Percentiles rank a stretch among this genome's conserved stretches.
Evolutionary conservation across 1,140 invertebrate genomes (phyloP).

Genomic region (Chionoecetes opilio): DNA sequence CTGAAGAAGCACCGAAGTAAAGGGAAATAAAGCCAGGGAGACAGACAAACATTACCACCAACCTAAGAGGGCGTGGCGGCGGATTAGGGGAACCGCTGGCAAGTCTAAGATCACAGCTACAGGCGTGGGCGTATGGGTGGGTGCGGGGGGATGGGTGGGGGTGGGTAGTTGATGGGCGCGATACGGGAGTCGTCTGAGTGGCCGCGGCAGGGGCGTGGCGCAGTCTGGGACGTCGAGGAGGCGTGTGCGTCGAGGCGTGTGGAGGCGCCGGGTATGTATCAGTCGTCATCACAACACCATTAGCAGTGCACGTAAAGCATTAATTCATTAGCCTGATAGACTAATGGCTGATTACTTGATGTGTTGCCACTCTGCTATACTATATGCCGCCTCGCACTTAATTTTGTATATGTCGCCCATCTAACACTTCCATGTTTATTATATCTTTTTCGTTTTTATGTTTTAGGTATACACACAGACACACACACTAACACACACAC

Average conservation of each 20-base stretch:
- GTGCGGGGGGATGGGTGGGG: background rate
- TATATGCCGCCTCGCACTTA: too few species aligned
- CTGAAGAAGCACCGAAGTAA: background rate
- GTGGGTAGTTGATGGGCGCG: background rate
- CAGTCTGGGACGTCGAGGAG: too few species aligned
- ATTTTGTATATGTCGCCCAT: too few species aligned
- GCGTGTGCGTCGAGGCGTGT: too few species aligned
- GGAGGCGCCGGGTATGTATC: background rate
- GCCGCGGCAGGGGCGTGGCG: too few species aligned
- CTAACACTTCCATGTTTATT: too few species aligned
- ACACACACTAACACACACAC: too few species aligned
- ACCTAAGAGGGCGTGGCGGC: background rate
- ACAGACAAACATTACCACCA: background rate
- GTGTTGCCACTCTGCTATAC: too few species aligned
- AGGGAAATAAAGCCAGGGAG: background rate
- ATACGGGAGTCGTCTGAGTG: background rate
- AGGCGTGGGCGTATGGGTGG: background rate
- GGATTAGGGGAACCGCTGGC: background rate
- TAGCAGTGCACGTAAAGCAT: background rate
- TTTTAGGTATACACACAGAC: too few species aligned
- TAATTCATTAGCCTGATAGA: constrained; percentile 20
- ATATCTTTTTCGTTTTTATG: too few species aligned
- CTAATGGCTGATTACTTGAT: background rate
- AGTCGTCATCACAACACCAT: background rate
- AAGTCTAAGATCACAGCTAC: background rate